phyloP scores from a whole-genome alignment of 2,888 invertebrate species.

The Auanema sp. region DNA sequence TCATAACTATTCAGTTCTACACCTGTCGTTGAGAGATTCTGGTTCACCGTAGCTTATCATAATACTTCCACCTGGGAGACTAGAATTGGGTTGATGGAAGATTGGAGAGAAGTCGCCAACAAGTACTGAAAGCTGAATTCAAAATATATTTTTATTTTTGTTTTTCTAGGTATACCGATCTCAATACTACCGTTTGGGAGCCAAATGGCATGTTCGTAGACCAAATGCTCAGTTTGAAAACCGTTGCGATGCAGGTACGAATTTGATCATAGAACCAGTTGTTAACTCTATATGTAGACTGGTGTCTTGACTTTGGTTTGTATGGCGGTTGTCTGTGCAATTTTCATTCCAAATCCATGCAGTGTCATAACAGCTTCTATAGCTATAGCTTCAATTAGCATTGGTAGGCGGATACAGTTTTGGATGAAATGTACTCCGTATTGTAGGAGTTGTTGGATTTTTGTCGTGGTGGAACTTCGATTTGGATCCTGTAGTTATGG shows the following conservation, averaged over 20 bases:
- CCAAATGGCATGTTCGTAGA: constrained; percentile 62
- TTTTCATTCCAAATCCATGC: constrained; percentile 61
- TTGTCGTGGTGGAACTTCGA: constrained; percentile 61
- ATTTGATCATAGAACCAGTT: neutral
- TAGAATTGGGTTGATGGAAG: constrained; percentile 57
- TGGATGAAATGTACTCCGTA: neutral
- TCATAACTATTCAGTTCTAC: neutral
- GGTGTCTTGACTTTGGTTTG: constrained; percentile 54
- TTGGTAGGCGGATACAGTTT: constrained; percentile 29
- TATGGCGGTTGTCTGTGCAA: constrained; percentile 61
- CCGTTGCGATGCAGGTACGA: constrained; percentile 52
- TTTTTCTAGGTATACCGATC: constrained; percentile 37
- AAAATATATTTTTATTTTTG: neutral
- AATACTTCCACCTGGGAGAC: constrained; percentile 58
- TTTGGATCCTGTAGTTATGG: constrained; percentile 62
- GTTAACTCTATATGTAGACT: constrained; percentile 24
- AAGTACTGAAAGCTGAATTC: neutral
- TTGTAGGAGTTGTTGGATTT: constrained; percentile 59
- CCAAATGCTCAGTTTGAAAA: constrained; percentile 60
- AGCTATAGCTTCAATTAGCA: constrained; percentile 58
- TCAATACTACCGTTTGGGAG: constrained; percentile 61
- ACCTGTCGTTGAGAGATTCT: constrained; percentile 43
- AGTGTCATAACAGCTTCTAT: constrained; percentile 54
- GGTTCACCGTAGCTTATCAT: constrained; percentile 57
- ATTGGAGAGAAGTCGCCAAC: constrained; percentile 51